These are phyloP conservation scores for Serranochromis macrocephalus DNA, from an alignment of 2,113 vertebrate genomes.

Conservation along the genomic window DNA sequence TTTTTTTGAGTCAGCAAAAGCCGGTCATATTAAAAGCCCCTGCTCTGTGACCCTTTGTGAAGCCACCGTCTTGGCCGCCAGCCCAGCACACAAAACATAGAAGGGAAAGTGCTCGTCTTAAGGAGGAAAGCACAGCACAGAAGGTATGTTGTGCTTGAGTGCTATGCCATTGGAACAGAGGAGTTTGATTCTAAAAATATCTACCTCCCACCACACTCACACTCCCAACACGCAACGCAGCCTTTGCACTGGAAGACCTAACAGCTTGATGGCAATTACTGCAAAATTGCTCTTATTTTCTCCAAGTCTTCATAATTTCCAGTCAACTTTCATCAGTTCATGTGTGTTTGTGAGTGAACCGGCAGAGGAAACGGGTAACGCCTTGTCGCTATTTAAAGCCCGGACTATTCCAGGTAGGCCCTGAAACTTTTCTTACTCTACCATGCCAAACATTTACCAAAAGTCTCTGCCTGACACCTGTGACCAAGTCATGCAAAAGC, in stretches of 20 bases:
- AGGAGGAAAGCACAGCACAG: conserved; percentile 67
- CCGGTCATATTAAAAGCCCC: conserved; percentile 39
- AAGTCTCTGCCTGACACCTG: conserved; percentile 59
- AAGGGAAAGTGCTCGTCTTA: conserved; percentile 50
- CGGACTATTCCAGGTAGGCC: conserved; percentile 65
- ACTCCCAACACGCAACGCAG: conserved; percentile 40
- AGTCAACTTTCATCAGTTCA: conserved; percentile 67
- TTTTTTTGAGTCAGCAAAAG: conserved; percentile 34
- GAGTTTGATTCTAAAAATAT: conserved; percentile 69
- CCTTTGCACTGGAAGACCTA: conserved; percentile 39
- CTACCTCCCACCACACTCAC: conserved; percentile 51
- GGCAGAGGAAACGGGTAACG: conserved; percentile 50
- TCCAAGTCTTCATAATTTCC: conserved; percentile 71
- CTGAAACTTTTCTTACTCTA: conserved; percentile 42
- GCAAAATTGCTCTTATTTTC: conserved; percentile 64
- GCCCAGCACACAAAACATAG: conserved; percentile 38
- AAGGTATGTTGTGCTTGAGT: conserved; percentile 64
- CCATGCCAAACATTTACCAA: conserved; percentile 64
- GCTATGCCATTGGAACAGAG: conserved; percentile 57
- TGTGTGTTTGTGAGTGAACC: conserved; percentile 52
- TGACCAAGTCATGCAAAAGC: conserved; percentile 54
- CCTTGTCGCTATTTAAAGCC: conserved; percentile 63
- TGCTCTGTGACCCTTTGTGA: conserved; percentile 50
- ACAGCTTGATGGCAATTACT: conserved; percentile 63
- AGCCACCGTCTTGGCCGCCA: conserved; percentile 31